Conservation (phyloP, 1,140 invertebrate species). For the Dendrolimus kikuchii region DNA sequence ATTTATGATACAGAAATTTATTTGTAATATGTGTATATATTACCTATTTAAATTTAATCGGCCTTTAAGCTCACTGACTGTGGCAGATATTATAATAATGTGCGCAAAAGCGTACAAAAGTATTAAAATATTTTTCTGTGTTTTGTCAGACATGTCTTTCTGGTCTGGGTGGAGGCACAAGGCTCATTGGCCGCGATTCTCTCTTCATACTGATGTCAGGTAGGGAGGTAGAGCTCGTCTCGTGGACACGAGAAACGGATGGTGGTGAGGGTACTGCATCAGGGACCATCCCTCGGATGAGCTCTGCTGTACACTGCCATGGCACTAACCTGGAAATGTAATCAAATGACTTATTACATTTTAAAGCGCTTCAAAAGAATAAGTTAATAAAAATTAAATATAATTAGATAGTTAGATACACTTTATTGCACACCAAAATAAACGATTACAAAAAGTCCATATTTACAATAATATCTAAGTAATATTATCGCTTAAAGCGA, state of each 20-base stretch:
- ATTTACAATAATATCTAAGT: background rate
- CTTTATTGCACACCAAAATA: background rate
- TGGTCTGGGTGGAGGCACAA: slow-evolving; percentile 43
- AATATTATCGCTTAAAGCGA: no score
- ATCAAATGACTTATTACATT: background rate
- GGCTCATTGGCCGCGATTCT: slow-evolving; percentile 45
- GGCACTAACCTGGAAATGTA: slow-evolving; percentile 76
- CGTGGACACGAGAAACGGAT: slow-evolving; percentile 1
- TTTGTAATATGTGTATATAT: no score
- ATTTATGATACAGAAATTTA: no score
- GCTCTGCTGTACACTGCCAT: slow-evolving; percentile 76
- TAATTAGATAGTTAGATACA: no score
- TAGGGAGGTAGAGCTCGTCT: background rate
- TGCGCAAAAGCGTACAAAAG: no score
- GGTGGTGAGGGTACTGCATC: slow-evolving; percentile 73
- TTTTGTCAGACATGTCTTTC: slow-evolving; percentile 48
- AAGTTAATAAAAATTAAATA: no score
- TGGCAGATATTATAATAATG: no score
- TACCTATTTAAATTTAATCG: no score
- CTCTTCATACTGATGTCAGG: slow-evolving; percentile 18
- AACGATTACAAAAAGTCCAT: background rate
- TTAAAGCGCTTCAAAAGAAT: no score
- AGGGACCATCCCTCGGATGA: slow-evolving; percentile 76
- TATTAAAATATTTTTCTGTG: no score
- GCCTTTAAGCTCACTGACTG: no score